Evolutionary conservation across 2,888 invertebrate genomes (phyloP), one percentile per base, ranked within the genome.

Genomic region (Cryptocheilus praepositus): DNA sequence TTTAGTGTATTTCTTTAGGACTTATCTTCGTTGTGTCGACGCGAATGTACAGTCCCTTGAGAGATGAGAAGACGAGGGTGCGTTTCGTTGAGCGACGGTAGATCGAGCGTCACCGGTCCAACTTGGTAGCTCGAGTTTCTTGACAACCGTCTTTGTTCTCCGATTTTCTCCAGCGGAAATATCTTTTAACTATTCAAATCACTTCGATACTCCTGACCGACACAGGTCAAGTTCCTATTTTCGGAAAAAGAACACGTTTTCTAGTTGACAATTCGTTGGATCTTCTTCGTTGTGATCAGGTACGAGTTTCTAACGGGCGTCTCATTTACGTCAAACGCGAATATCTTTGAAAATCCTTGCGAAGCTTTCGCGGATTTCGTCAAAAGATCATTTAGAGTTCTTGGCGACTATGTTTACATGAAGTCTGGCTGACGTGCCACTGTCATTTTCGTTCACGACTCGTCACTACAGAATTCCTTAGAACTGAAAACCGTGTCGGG

Each of bases 11-110:
- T 44, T n/a, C 21, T 19, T 51, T 65, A 43, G 36, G 45, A 74
- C 60, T 73, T 64, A 67, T 68, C 67, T 79, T 80, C 77, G 75
- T 77, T 80, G 80, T 70, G 55, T 49, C 19, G 43, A 15, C n/a
- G 25, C 55, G 51, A 66, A 49, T 36, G 25, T 11, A 51, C 19
- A 43, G 45, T 53, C 53, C 46, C 54, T 21, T 11, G 56, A 25
- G 54, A 55, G 22, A 21, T 36, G 49, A 5, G 21, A 28, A 57
- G 11, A 19, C 59, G 64, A 59, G 53, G 58, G 66, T 64, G 72
- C 49, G 64, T 70, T 56, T 63, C 71, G 54, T 64, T 70, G 43
- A 79, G 81, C 84, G 83, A 82, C 84, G 84, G 84, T 69, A 77
- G 63, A 46, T 15, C 18, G 70, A 61, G 52, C 49, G 64, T 13